These are phyloP conservation scores for Tenthredo distinguenda DNA, from an alignment of 2,888 invertebrate genomes.

Conservation along the genomic window DNA sequence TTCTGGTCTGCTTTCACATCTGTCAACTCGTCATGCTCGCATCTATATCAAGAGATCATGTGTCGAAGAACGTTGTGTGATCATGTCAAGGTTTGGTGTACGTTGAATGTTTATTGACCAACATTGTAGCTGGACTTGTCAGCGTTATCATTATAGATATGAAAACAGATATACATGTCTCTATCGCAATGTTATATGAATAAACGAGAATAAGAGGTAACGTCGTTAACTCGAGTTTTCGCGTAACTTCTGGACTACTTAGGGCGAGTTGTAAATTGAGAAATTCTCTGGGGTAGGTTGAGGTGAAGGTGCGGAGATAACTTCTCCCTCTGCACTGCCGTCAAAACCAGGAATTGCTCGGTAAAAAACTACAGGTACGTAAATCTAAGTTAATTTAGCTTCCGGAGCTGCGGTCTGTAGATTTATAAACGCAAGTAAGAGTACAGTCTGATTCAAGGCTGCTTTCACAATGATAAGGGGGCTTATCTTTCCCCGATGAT, in stretches of 20 bases:
- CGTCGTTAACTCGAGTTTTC: neutral
- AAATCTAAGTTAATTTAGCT: slow-evolving; percentile 39
- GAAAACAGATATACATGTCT: neutral
- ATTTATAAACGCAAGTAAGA: slow-evolving; percentile 27
- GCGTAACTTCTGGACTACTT: neutral
- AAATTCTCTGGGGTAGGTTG: neutral
- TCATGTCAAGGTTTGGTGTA: slow-evolving; percentile 7
- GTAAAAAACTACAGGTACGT: slow-evolving; percentile 39
- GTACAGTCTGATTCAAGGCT: slow-evolving; percentile 27
- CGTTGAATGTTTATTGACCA: slow-evolving; percentile 6
- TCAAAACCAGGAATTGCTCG: slow-evolving; percentile 33
- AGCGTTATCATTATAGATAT: slow-evolving; percentile 4
- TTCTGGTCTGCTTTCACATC: slow-evolving; percentile 23
- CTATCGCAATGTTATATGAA: neutral
- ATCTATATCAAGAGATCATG: slow-evolving; percentile 14
- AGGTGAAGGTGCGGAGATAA: slow-evolving; percentile 2
- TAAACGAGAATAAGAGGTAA: neutral
- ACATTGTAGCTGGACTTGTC: neutral
- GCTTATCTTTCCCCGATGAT: neutral
- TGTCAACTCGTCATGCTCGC: slow-evolving; percentile 26
- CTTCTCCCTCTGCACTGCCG: neutral
- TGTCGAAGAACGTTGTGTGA: neutral
- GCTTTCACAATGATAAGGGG: neutral
- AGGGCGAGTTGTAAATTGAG: slow-evolving; percentile 16
- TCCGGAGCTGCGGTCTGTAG: slow-evolving; percentile 19